Conservation (phyloP, 2,113 vertebrate genomes). For the Brachyistius frenatus region DNA sequence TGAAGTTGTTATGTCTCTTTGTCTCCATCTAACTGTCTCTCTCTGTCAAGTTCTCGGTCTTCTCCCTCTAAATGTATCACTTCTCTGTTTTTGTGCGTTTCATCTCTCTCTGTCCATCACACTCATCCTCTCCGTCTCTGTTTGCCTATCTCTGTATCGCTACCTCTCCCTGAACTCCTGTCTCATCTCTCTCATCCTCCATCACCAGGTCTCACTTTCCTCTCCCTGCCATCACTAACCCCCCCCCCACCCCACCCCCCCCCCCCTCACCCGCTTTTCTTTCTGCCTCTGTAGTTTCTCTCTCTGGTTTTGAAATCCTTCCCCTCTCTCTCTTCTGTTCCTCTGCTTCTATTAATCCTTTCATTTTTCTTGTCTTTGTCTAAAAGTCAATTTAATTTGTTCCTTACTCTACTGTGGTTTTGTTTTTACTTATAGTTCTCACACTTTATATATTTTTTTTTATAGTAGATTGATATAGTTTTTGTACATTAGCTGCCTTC, state of each 20-base stretch:
- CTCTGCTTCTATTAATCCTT: conserved; percentile 72
- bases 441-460: conserved; percentile 19
- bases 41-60: neutral
- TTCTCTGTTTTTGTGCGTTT: conserved; percentile 35
- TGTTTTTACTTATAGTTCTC: conserved; percentile 30
- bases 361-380: conserved; percentile 73
- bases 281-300: conserved; percentile 64
- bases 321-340: conserved; percentile 61
- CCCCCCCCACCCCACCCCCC: conserved; percentile 61
- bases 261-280: conserved; percentile 49
- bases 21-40: conserved; percentile 22
- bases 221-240: conserved; percentile 72
- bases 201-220: conserved; percentile 52
- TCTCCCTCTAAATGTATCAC: conserved; percentile 20
- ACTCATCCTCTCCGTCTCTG: conserved; percentile 31
- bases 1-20: conserved; percentile 3
- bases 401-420: conserved; percentile 41
- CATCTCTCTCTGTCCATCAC: conserved; percentile 31
- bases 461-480: conserved; percentile 16
- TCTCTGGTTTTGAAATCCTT: conserved; percentile 73
- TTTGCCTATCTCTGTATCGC: conserved; percentile 46
- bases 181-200: conserved; percentile 47
- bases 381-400: conserved; percentile 68
- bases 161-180: conserved; percentile 53
- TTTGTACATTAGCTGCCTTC: conserved; percentile 2